phyloP scores from a whole-genome alignment of 1,140 invertebrate genomes.

The Acyrthosiphon pisum region DNA sequence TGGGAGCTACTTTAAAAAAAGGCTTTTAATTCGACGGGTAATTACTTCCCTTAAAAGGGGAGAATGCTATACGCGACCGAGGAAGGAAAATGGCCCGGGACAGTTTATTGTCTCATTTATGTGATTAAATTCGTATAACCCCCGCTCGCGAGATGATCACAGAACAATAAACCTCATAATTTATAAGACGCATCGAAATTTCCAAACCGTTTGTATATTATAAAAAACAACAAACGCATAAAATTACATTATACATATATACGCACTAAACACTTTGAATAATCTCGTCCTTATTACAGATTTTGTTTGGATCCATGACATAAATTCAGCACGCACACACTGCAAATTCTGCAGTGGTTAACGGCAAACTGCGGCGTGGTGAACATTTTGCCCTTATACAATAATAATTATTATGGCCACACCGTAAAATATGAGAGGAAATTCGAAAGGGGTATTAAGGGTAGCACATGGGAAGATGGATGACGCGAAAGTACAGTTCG shows the following conservation, averaged over 20 bases:
- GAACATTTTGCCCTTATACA: not conserved
- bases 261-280: not conserved
- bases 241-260: not conserved
- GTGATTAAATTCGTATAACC: slow-evolving; percentile 23
- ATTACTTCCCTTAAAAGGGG: slow-evolving; percentile 27
- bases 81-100: not conserved
- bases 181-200: not conserved
- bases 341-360: not conserved
- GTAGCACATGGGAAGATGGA: not conserved
- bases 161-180: slow-evolving; percentile 12
- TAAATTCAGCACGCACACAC: not conserved
- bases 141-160: not conserved
- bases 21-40: slow-evolving; percentile 34
- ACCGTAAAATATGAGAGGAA: not conserved
- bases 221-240: not conserved
- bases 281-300: not conserved
- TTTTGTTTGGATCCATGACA: not conserved
- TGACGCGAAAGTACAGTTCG: not conserved
- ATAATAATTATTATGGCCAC: not conserved
- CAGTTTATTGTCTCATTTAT: slow-evolving; percentile 46
- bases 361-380: not conserved
- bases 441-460: not conserved
- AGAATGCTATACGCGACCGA: not conserved
- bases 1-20: slow-evolving; percentile 5
- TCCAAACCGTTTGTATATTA: not conserved